Conservation (phyloP, 2,797 vertebrate species). For the Neoniphon sammara region DNA sequence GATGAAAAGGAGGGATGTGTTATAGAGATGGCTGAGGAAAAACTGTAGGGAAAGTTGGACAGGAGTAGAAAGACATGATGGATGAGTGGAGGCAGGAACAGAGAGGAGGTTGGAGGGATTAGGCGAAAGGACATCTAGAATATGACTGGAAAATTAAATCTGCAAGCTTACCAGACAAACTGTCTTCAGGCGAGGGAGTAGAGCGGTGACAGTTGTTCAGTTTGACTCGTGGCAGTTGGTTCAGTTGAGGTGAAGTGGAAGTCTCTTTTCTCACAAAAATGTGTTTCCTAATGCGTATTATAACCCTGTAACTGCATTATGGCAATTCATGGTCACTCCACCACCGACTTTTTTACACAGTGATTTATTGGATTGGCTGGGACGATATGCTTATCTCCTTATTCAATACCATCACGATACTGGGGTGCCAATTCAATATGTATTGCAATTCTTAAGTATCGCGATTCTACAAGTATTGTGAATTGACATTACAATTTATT, state of each 20-base stretch:
- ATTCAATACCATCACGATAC: no score
- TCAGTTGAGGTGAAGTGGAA: neutral
- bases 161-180: neutral
- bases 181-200: neutral
- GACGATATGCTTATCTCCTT: no score
- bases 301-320: neutral
- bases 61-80: constrained; percentile 19
- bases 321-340: no score
- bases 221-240: neutral
- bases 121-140: neutral
- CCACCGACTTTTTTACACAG: no score
- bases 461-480: no score
- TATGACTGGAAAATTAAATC: constrained; percentile 7
- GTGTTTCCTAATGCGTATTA: neutral
- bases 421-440: no score
- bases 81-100: constrained; percentile 9
- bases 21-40: neutral
- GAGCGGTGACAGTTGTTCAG: neutral
- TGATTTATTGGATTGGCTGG: no score
- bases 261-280: neutral
- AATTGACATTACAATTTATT: no score
- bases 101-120: neutral
- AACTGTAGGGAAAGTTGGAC: constrained; percentile 11
- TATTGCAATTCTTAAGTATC: no score
- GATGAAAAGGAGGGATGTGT: neutral